Evolutionary conservation across 2,113 vertebrate species (phyloP).

Genomic region (Lota lota): DNA sequence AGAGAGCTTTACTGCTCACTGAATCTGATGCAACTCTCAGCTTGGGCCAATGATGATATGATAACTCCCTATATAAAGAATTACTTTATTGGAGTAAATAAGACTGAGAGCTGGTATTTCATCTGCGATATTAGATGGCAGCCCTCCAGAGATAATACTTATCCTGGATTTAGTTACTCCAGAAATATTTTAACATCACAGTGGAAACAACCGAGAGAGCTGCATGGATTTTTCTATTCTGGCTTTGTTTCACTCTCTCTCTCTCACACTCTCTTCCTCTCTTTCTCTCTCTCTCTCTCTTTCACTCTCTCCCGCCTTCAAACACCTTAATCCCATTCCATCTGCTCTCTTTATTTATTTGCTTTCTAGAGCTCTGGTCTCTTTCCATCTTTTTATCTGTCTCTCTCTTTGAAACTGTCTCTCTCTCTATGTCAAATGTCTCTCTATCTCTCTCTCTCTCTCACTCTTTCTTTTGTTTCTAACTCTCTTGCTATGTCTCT

Average conservation of each 20-base stretch:
- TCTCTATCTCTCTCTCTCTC: slow-evolving; percentile 32
- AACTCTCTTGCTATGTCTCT: slow-evolving; percentile 20
- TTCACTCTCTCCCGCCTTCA: background rate
- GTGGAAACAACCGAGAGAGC: too few species aligned
- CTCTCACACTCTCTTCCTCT: background rate
- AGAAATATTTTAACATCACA: too few species aligned
- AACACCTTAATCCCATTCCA: background rate
- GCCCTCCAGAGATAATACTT: too few species aligned
- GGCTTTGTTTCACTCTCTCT: background rate
- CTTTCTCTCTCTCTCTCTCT: background rate
- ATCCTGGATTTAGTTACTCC: too few species aligned
- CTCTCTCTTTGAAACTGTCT: slow-evolving; percentile 3
- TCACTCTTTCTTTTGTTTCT: background rate
- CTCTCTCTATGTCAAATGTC: slow-evolving; percentile 41
- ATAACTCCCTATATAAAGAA: too few species aligned
- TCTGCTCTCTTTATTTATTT: background rate
- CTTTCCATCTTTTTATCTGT: slow-evolving; percentile 11
- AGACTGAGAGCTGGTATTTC: too few species aligned
- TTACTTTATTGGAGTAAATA: too few species aligned
- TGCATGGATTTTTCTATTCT: background rate
- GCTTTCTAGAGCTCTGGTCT: background rate
- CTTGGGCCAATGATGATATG: too few species aligned
- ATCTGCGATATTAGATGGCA: too few species aligned
- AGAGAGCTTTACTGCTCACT: too few species aligned
- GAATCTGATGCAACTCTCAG: too few species aligned